Evolutionary conservation across 2,888 invertebrate species (phyloP).

Genomic region (Alentia gelatinosa): DNA sequence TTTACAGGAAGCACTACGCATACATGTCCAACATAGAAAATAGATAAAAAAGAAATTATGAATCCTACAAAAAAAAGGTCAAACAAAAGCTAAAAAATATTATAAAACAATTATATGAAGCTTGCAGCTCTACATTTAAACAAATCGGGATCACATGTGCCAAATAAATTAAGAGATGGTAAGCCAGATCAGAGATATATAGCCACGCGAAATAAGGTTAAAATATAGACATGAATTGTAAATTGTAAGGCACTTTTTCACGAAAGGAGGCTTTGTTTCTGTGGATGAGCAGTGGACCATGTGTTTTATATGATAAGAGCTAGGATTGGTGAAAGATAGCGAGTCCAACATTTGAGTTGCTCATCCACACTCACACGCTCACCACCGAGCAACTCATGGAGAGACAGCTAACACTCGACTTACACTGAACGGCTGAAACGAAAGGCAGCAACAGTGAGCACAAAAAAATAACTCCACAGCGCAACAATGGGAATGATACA

Average conservation of each 20-base stretch:
- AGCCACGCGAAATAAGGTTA: neutral
- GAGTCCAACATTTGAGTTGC: neutral
- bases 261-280: neutral
- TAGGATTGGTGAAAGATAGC: neutral
- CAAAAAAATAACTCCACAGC: neutral
- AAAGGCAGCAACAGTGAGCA: constrained; percentile 44
- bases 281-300: neutral
- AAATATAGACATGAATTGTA: neutral
- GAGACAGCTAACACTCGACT: constrained; percentile 8
- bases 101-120: neutral
- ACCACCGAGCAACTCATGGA: constrained; percentile 5
- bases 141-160: too few species aligned
- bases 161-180: too few species aligned
- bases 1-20: too few species aligned
- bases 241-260: neutral
- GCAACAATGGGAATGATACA: neutral
- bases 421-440: constrained; percentile 51
- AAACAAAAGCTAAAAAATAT: neutral
- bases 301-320: neutral
- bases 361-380: neutral
- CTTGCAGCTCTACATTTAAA: too few species aligned
- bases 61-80: neutral
- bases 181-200: too few species aligned
- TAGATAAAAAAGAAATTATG: neutral
- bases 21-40: neutral